Evolutionary conservation across 2,888 invertebrate genomes (phyloP).

Genomic region (Drosophila peninsularis): DNA sequence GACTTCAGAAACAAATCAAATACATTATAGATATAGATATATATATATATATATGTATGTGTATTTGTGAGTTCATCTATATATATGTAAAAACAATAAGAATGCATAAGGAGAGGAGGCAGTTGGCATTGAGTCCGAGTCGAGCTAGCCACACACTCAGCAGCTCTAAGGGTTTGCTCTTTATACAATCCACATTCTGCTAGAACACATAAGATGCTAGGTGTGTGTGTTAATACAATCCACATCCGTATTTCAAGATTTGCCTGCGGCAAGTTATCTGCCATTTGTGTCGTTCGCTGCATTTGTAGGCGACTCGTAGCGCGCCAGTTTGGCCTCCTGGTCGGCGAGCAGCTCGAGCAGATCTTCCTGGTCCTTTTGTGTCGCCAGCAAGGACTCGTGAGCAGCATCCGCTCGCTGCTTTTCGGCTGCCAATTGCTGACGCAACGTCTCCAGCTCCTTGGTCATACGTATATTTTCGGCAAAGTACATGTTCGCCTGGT

Average conservation of each 20-base stretch:
- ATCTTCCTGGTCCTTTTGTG: conserved; percentile 97
- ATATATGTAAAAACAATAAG: conserved; percentile 60
- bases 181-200: conserved; percentile 16
- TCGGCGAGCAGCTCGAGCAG: conserved; percentile 94
- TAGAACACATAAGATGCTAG: neutral
- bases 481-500: conserved; percentile 81
- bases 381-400: conserved; percentile 86
- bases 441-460: conserved; percentile 79
- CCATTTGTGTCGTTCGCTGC: neutral
- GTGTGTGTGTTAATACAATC: conserved; percentile 24
- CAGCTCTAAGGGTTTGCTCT: neutral
- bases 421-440: conserved; percentile 70
- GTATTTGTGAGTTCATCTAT: conserved; percentile 11
- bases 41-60: neutral
- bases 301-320: conserved; percentile 87
- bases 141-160: conserved; percentile 9
- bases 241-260: neutral
- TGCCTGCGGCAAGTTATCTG: conserved; percentile 37
- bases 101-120: conserved; percentile 49
- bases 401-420: conserved; percentile 71
- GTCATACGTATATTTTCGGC: conserved; percentile 83
- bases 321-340: conserved; percentile 90
- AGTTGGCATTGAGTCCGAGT: conserved; percentile 47
- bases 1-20: conserved; percentile 17
- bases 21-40: conserved; percentile 25